phyloP scores from a whole-genome alignment of 2,888 invertebrate genomes.

The Athalia cordata region DNA sequence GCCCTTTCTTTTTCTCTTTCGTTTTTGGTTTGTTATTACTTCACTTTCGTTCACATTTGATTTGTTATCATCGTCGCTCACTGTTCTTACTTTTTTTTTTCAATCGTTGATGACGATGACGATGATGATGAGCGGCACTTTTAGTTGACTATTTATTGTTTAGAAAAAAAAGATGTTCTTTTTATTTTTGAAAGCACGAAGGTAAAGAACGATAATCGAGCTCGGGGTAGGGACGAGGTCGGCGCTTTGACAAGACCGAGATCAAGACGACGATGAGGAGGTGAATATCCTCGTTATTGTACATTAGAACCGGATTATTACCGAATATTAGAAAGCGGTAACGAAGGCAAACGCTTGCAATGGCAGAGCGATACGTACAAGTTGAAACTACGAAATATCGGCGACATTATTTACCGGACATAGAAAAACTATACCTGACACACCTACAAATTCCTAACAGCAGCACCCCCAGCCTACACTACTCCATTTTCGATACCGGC shows the following conservation, averaged over 20 bases:
- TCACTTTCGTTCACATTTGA: no score
- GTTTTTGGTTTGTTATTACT: no score
- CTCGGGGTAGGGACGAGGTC: neutral
- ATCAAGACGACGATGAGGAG: neutral
- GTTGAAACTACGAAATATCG: slow-evolving; percentile 76
- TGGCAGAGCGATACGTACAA: slow-evolving; percentile 77
- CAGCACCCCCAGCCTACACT: slow-evolving; percentile 78
- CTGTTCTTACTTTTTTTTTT: no score
- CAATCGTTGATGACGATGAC: no score
- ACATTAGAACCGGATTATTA: slow-evolving; percentile 78
- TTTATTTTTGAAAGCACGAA: no score
- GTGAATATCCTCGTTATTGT: slow-evolving; percentile 74
- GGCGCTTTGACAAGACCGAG: slow-evolving; percentile 65
- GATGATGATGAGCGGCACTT: no score
- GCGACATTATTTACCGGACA: slow-evolving; percentile 77
- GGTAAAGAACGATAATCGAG: no score
- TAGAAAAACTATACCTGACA: slow-evolving; percentile 79
- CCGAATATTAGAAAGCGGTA: slow-evolving; percentile 78
- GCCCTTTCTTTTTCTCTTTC: no score
- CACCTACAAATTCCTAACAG: slow-evolving; percentile 84
- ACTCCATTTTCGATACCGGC: slow-evolving; percentile 81
- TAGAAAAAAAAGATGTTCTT: no score
- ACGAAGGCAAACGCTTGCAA: slow-evolving; percentile 76
- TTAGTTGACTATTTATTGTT: no score
- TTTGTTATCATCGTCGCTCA: no score